Base-by-base conservation (phyloP, 2,797 vertebrate genomes). In the Sphenopsis melanotis region DNA sequence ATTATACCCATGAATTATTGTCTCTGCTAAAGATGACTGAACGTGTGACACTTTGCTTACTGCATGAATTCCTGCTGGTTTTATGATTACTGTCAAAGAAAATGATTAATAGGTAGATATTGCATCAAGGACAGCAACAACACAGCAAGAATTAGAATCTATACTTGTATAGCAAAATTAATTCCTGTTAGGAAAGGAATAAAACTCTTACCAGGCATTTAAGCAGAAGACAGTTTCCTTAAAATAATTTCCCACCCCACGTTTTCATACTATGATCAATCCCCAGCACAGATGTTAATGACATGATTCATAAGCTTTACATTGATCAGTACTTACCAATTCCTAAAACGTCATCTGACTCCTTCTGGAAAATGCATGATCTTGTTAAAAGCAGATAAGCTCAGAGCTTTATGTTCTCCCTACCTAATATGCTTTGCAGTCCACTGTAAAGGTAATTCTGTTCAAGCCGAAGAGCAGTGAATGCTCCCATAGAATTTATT, bases 251-350 rank as follows among this genome's bases (percentile, higher is more conserved):
- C 13, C 23, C 49, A 56, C 56, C 27, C 49, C 39, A 32, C 8
- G 1, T 91, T 75, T 93, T 41, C 70, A 41, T 17, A n/a, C 24
- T 15, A 12, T 0, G 23, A 72, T 39, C 83, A 55, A 66, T 47
- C 60, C 81, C 70, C 52, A 53, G 29, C 89, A 66, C 32, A 36
- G 56, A 76, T 74, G 63, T 42, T 65, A 90, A 76, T 41, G 63
- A 63, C 60, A 66, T 11, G 42, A 84, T 64, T 88, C 63, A 60
- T 22, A 83, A 92, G 46, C 53, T 89, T 66, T 81, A 82, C 57
- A 84, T 53, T 50, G 36, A 89, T 80, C 78, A 49, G 80, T 89
- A 97, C 93, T 97, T 66, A 97, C 97, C 91, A 52, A 50, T 60
- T 85, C 78, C 66, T 89, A 44, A 88, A 92, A 70, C 8, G 2